phyloP scores from a whole-genome alignment of 92 coral and sea anemone genomes.

The Umimayanthus chanpuru region DNA sequence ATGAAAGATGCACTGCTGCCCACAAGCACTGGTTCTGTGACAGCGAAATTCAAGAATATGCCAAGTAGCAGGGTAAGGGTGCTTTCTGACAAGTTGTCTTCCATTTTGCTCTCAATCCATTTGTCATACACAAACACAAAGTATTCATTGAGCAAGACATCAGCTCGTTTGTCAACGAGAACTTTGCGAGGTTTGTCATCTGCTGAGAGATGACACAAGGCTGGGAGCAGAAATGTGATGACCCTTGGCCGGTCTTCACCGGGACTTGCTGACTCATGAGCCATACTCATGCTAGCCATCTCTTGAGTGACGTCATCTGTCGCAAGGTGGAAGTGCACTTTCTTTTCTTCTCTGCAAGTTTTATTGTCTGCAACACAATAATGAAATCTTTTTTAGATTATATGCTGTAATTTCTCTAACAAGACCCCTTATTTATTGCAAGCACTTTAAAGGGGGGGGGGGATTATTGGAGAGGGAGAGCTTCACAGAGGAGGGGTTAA shows the following conservation, averaged over 20 bases:
- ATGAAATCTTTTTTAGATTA: too few relatives aligned
- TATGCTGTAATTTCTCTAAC: too few relatives aligned
- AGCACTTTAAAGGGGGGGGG: too few relatives aligned
- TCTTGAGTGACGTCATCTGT: not conserved
- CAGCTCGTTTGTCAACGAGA: constrained; percentile 61
- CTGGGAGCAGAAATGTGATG: constrained; percentile 77
- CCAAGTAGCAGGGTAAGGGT: constrained; percentile 72
- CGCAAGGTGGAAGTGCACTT: constrained; percentile 23
- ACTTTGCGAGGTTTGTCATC: constrained; percentile 77
- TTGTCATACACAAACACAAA: constrained; percentile 48
- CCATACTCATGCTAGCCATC: constrained; percentile 9
- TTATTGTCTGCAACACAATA: constrained; percentile 1
- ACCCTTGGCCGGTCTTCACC: constrained; percentile 41
- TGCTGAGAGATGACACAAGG: constrained; percentile 92
- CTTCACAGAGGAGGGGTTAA: too few relatives aligned
- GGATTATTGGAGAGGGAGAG: too few relatives aligned
- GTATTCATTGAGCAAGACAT: constrained; percentile 59
- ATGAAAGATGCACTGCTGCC: constrained; percentile 43
- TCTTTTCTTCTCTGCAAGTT: not conserved
- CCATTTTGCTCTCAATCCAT: constrained; percentile 24
- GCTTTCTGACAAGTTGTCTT: constrained; percentile 46
- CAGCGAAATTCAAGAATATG: constrained; percentile 81
- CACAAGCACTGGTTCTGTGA: constrained; percentile 72
- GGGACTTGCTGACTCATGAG: not conserved
- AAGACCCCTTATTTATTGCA: too few relatives aligned